These are phyloP conservation scores for Hemichromis elongatus DNA, from an alignment of 2,113 vertebrate genomes.

Conservation along the genomic window DNA sequence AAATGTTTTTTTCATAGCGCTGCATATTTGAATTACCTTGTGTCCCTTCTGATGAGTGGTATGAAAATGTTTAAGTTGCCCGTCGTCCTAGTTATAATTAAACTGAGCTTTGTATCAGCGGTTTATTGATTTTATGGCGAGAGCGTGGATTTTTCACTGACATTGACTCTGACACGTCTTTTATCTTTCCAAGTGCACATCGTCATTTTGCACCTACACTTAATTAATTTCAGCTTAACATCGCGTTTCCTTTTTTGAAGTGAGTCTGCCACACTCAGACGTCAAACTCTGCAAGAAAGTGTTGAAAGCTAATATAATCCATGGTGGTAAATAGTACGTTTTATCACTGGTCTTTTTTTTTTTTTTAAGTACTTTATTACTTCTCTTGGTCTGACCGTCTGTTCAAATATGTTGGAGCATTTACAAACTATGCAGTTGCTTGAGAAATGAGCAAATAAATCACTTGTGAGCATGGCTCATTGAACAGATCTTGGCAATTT, in stretches of 20 bases:
- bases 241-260: not conserved
- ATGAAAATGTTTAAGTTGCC: not conserved
- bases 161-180: not conserved
- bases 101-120: not conserved
- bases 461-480: constrained; percentile 58
- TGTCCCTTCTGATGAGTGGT: not conserved
- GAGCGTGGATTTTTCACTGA: not conserved
- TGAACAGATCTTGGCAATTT: constrained; percentile 57
- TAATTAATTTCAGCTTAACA: not conserved
- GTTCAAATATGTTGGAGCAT: constrained; percentile 15
- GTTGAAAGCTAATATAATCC: not conserved
- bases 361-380: not conserved
- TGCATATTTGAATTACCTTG: not conserved
- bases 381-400: not conserved
- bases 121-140: not conserved
- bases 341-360: not conserved
- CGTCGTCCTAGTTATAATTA: not conserved
- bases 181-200: not conserved
- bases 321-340: not conserved
- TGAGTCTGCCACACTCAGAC: not conserved
- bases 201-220: not conserved
- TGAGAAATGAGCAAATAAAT: constrained; percentile 55
- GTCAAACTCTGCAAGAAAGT: not conserved
- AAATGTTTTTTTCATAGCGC: not conserved
- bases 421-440: constrained; percentile 28